These are phyloP conservation scores for Synergus umbraculus DNA, from an alignment of 2,888 invertebrate genomes.

Conservation along the genomic window DNA sequence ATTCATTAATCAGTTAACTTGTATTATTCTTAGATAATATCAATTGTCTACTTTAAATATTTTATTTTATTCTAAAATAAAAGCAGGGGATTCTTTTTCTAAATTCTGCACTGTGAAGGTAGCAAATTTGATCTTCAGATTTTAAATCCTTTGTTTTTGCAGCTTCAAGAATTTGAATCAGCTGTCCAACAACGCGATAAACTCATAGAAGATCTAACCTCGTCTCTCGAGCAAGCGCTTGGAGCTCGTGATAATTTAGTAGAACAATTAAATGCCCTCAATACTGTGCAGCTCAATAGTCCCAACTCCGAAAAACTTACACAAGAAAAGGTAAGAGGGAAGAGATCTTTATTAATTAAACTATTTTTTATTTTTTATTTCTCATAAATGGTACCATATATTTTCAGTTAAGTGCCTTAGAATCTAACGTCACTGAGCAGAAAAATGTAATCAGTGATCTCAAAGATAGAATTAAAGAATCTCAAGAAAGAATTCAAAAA, in stretches of 20 bases:
- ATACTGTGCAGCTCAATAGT: slow-evolving; percentile 80
- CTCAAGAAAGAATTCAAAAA: slow-evolving; percentile 68
- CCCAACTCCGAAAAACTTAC: slow-evolving; percentile 70
- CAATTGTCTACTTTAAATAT: neutral
- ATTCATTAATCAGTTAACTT: slow-evolving; percentile 25
- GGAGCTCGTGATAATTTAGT: slow-evolving; percentile 82
- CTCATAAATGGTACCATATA: slow-evolving; percentile 46
- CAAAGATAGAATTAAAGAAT: slow-evolving; percentile 60
- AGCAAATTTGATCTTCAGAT: neutral
- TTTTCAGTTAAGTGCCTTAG: slow-evolving; percentile 74
- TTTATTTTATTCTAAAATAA: neutral
- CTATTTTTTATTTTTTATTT: neutral
- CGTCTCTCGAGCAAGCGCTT: slow-evolving; percentile 84
- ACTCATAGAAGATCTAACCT: slow-evolving; percentile 85
- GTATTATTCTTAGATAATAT: slow-evolving; percentile 53
- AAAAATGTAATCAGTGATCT: slow-evolving; percentile 61
- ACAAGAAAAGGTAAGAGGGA: slow-evolving; percentile 61
- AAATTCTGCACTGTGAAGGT: neutral
- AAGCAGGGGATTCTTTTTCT: neutral
- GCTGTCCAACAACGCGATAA: slow-evolving; percentile 85
- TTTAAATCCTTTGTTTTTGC: slow-evolving; percentile 42
- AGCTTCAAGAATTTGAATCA: slow-evolving; percentile 87
- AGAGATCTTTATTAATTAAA: neutral
- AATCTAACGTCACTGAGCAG: slow-evolving; percentile 60
- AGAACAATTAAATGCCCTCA: slow-evolving; percentile 80